Evolutionary conservation across 1,140 invertebrate genomes (phyloP), one percentile per base, ranked within the genome.

Genomic region (Penaeus indicus): DNA sequence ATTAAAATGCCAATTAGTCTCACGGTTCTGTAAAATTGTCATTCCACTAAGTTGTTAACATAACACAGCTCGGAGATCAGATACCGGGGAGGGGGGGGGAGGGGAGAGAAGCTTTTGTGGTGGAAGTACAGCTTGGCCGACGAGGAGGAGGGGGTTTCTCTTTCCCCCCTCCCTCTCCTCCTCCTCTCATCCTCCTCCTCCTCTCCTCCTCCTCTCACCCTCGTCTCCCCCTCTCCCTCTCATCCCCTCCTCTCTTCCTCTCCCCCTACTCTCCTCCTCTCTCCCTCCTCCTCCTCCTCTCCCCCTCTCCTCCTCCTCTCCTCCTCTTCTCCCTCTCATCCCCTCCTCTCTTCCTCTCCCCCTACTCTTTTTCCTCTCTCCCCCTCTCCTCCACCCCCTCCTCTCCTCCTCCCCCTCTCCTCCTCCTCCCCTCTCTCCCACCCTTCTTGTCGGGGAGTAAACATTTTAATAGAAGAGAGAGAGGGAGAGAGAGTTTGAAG

Each of bases 1-100:
- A 88, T 88, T 88, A 88, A 88, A 88, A 88, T 88, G 82, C 86
- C 86, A 88, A 88, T 88, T 88, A 88, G 86, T 88, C 86, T 75
- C 79, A 72, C 67, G 86, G 77, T n/a, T 83, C 86, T 88, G 86
- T 88, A 83, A 82, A 83, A 61, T 83, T 47, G 79, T 72, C 86
- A 88, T 88, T 88, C 86, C 69, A 42, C 38, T 18, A n/a, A 25
- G 42, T 84, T 88, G 86, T 88, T 88, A 88, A 88, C 86, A 88
- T 88, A 88, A 83, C 86, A 61, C 63, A 60, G 25, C 32, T 67
- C 7, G 22, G 19, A 60, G 80, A 83, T 81, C 79, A 27, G 32
- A 69, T 82, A 54, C 67, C 62, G 10, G 10, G 10, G 3, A 10
- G 10, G 3, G 10, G 42, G 10, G 10, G n/a, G n/a, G n/a, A n/a